phyloP scores from a whole-genome alignment of 2,113 vertebrate species.

The Oncorhynchus mykiss region DNA sequence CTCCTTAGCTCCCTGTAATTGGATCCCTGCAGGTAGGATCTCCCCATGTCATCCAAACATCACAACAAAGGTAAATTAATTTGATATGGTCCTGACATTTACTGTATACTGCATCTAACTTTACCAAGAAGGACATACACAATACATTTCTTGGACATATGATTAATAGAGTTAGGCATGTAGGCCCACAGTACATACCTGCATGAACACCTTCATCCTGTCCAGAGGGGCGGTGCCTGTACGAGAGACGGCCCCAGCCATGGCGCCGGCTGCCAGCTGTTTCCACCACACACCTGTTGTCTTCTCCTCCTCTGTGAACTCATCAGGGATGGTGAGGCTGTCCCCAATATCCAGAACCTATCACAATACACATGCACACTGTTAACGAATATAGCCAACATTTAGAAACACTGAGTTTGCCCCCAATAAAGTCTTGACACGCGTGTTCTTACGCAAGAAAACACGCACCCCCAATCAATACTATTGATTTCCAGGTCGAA shows the following conservation, averaged over 20 bases:
- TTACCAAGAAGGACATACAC: background rate
- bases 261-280: slow-evolving; percentile 86
- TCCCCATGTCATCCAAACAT: too few species aligned
- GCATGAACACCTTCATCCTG: slow-evolving; percentile 98
- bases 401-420: too few species aligned
- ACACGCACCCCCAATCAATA: too few species aligned
- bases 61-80: too few species aligned
- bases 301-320: slow-evolving; percentile 96
- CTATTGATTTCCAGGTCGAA: too few species aligned
- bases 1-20: too few species aligned
- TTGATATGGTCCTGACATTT: too few species aligned
- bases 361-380: background rate
- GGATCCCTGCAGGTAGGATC: too few species aligned
- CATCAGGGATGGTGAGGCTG: slow-evolving; percentile 92
- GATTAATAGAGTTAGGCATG: background rate
- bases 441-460: too few species aligned
- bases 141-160: background rate
- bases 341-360: slow-evolving; percentile 97
- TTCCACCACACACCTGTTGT: slow-evolving; percentile 91
- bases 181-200: slow-evolving; percentile 72
- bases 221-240: slow-evolving; percentile 95
- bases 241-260: slow-evolving; percentile 91
- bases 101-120: too few species aligned
- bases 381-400: too few species aligned
- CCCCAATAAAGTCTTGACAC: too few species aligned